Evolutionary conservation across 2,888 invertebrate genomes (phyloP).

Genomic region (Drosophila prolongata): DNA sequence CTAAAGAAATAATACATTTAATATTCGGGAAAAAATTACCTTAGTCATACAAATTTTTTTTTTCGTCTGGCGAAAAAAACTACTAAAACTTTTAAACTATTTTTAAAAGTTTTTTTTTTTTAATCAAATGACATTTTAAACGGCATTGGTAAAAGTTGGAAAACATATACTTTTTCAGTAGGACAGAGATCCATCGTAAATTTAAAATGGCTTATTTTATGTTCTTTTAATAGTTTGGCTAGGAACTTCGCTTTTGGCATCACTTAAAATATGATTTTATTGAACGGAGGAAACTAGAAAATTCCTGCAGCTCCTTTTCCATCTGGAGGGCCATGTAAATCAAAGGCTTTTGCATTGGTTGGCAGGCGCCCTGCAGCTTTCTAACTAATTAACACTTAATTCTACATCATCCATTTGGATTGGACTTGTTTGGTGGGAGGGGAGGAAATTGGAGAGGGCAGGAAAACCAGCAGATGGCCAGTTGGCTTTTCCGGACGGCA

Average conservation of each 20-base stretch:
- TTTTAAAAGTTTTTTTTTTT: no score
- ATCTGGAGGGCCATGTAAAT: slow-evolving; percentile 59
- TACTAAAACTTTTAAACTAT: no score
- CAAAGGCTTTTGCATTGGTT: slow-evolving; percentile 50
- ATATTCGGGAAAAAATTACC: no score
- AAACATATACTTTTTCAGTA: not conserved
- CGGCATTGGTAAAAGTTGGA: no score
- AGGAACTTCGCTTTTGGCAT: not conserved
- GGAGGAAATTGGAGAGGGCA: not conserved
- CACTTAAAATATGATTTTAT: slow-evolving; percentile 12
- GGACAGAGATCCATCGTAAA: not conserved
- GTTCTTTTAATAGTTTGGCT: not conserved
- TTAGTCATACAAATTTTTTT: no score
- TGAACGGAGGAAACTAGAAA: slow-evolving; percentile 17
- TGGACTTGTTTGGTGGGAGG: not conserved
- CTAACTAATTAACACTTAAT: slow-evolving; percentile 80
- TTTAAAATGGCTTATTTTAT: not conserved
- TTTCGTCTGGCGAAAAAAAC: no score
- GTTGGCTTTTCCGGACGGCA: slow-evolving; percentile 49
- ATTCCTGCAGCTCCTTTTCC: slow-evolving; percentile 13
- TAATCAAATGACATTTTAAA: no score
- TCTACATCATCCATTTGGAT: slow-evolving; percentile 63
- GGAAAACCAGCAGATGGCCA: slow-evolving; percentile 67
- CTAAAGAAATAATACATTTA: no score
- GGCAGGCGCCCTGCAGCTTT: slow-evolving; percentile 73